Percentiles rank a stretch among this genome's conserved stretches.
These are phyloP conservation scores for Asbolus verrucosus DNA, from an alignment of 1,140 invertebrate species.

Conservation along the genomic window DNA sequence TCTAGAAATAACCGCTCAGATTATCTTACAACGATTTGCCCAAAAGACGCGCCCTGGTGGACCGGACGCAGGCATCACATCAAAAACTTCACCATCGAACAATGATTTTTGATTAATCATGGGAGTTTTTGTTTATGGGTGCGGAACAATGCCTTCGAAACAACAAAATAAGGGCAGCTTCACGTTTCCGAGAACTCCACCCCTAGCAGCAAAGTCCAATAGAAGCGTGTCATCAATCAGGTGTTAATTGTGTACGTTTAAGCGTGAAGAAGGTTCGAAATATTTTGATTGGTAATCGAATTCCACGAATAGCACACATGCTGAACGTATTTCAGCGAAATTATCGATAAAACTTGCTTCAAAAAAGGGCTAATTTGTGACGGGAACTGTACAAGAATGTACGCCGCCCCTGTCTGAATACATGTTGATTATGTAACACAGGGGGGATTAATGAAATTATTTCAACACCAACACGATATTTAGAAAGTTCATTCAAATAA, in stretches of 20 bases:
- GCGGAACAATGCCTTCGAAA: neutral
- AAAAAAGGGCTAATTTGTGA: constrained; percentile 14
- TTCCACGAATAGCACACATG: constrained; percentile 34
- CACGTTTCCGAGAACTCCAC: constrained; percentile 33
- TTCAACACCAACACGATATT: too few relatives aligned
- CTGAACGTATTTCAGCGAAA: constrained; percentile 20
- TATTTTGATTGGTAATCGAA: constrained; percentile 34
- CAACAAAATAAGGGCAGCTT: constrained; percentile 15
- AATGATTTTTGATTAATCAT: constrained; percentile 9
- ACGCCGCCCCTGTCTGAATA: neutral
- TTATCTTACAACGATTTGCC: constrained; percentile 41
- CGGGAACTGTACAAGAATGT: neutral
- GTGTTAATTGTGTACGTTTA: constrained; percentile 27
- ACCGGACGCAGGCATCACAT: too few relatives aligned
- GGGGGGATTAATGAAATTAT: too few relatives aligned
- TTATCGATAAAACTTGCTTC: constrained; percentile 35
- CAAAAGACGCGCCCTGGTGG: neutral
- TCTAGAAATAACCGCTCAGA: constrained; percentile 40
- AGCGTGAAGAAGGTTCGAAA: constrained; percentile 35
- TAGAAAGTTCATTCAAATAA: too few relatives aligned
- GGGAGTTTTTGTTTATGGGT: neutral
- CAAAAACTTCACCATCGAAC: neutral
- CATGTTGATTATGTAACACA: too few relatives aligned
- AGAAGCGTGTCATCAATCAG: constrained; percentile 38
- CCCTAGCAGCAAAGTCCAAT: constrained; percentile 23